A percentile compares a stretch with the other conserved stretches of the same genome.
These are phyloP conservation scores for Lanius collurio DNA, from an alignment of 2,113 vertebrate genomes.

Conservation along the genomic window DNA sequence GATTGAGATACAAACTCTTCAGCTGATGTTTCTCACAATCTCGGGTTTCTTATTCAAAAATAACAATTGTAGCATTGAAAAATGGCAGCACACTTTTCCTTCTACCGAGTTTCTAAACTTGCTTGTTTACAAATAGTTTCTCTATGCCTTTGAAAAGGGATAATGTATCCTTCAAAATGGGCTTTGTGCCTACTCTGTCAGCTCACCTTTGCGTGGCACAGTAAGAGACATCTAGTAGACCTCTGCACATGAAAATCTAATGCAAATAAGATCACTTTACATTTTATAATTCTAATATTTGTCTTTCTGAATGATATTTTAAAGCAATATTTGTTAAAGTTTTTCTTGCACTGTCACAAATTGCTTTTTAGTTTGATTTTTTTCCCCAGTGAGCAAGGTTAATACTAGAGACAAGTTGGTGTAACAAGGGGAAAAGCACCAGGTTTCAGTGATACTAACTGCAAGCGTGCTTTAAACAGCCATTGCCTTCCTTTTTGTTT, in stretches of 20 bases:
- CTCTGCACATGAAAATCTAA: slow-evolving; percentile 79
- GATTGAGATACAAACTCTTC: slow-evolving; percentile 34
- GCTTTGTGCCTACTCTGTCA: slow-evolving; percentile 65
- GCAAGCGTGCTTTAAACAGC: slow-evolving; percentile 70
- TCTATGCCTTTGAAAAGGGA: slow-evolving; percentile 77
- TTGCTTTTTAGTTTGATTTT: slow-evolving; percentile 66
- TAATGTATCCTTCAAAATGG: slow-evolving; percentile 67
- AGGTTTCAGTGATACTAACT: slow-evolving; percentile 62
- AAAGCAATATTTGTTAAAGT: slow-evolving; percentile 78
- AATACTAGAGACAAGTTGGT: slow-evolving; percentile 69
- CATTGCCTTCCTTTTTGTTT: slow-evolving; percentile 78
- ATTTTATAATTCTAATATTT: slow-evolving; percentile 77
- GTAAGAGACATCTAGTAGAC: slow-evolving; percentile 71
- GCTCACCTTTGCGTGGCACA: slow-evolving; percentile 70
- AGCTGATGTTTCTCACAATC: slow-evolving; percentile 7
- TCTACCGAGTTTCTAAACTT: slow-evolving; percentile 69
- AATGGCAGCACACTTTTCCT: slow-evolving; percentile 63
- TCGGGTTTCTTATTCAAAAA: not conserved
- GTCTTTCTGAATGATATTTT: slow-evolving; percentile 77
- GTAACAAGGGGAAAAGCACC: slow-evolving; percentile 63
- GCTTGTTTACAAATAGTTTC: slow-evolving; percentile 71
- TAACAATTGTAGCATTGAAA: slow-evolving; percentile 63
- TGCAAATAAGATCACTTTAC: slow-evolving; percentile 78
- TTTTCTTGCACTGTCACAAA: slow-evolving; percentile 75
- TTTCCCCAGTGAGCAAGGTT: slow-evolving; percentile 56